These are phyloP conservation scores for Leptonema lineaticorne DNA, from an alignment of 1,140 invertebrate species.

Conservation along the genomic window DNA sequence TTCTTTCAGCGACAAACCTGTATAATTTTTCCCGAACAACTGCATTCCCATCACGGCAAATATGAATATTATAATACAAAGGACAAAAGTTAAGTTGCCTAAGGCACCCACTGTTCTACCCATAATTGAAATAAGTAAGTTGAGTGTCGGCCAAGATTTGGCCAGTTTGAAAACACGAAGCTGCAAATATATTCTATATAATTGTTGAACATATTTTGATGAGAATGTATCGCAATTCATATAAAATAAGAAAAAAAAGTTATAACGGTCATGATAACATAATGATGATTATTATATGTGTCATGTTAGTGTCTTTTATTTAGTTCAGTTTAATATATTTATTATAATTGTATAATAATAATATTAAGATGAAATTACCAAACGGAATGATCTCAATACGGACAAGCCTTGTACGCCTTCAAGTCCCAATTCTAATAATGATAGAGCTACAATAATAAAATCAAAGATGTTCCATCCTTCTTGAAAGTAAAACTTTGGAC, in stretches of 20 bases:
- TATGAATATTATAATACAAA: slow-evolving; percentile 98
- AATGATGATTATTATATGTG: no score
- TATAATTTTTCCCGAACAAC: slow-evolving; percentile 93
- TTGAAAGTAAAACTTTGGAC: slow-evolving; percentile 96
- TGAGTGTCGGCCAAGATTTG: slow-evolving; percentile 98
- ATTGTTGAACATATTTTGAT: background rate
- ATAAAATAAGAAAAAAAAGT: no score
- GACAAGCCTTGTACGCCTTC: slow-evolving; percentile 94
- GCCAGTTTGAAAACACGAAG: slow-evolving; percentile 98
- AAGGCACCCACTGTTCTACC: slow-evolving; percentile 96
- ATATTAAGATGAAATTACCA: slow-evolving; percentile 68
- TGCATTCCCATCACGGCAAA: slow-evolving; percentile 99
- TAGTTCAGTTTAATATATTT: background rate
- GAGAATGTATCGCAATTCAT: background rate
- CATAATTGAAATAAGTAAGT: slow-evolving; percentile 98
- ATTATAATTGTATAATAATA: background rate
- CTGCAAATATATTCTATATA: slow-evolving; percentile 61
- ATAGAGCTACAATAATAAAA: slow-evolving; percentile 95
- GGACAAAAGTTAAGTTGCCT: slow-evolving; percentile 95
- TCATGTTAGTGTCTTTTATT: no score
- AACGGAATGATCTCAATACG: slow-evolving; percentile 94
- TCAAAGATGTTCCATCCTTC: slow-evolving; percentile 99
- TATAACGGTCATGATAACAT: background rate
- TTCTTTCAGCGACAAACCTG: slow-evolving; percentile 62
- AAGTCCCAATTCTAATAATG: slow-evolving; percentile 88